Conservation (phyloP, 2,888 invertebrate species). For the Acanthosepion pharaonis region DNA sequence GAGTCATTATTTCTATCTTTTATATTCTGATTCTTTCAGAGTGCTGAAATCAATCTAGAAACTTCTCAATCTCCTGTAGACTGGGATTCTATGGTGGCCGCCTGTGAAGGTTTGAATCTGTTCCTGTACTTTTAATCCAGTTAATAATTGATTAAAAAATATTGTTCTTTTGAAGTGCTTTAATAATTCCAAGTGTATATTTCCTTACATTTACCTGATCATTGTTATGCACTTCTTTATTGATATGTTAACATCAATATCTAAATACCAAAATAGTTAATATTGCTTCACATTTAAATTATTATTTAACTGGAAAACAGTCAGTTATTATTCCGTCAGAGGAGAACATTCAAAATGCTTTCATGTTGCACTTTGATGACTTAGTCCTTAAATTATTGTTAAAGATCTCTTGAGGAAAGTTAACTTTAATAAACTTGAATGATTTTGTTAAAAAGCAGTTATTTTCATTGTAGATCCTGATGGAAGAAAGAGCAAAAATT, state of each 20-base stretch:
- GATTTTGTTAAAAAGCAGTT: not conserved
- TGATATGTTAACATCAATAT: no score
- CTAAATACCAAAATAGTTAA: no score
- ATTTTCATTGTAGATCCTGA: conserved; percentile 11
- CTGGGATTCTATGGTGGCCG: conserved; percentile 70
- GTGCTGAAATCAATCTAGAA: conserved; percentile 64
- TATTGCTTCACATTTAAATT: no score
- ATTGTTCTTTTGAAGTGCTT: no score
- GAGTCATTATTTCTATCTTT: not conserved
- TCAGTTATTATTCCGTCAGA: no score
- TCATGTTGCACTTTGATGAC: not conserved
- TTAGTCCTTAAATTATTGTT: not conserved
- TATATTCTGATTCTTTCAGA: conserved; percentile 57
- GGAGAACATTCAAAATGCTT: no score
- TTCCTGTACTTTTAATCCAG: no score
- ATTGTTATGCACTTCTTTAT: no score
- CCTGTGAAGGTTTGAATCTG: conserved; percentile 65
- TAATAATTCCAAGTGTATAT: no score
- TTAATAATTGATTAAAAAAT: no score
- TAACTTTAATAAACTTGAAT: not conserved
- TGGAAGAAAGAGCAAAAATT: conserved; percentile 74
- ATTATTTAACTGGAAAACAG: no score
- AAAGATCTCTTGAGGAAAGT: not conserved
- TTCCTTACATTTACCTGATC: no score
- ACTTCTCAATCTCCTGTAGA: conserved; percentile 60